Conservation (phyloP, 2,797 vertebrate species). For the Acrocephalus scirpaceus region DNA sequence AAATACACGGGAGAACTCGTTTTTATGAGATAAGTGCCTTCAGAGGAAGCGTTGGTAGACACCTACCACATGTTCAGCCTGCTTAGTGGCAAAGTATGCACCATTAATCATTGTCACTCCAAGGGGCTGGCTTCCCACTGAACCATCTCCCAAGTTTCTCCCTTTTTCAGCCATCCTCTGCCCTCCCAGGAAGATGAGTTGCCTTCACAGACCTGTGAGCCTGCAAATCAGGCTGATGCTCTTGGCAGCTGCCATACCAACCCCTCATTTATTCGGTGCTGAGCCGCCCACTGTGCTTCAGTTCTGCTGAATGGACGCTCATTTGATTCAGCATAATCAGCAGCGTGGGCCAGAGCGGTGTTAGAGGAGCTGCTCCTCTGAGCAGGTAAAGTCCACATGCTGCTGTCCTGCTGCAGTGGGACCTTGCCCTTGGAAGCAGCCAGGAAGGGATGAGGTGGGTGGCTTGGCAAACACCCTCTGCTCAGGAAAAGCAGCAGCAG, state of each 20-base stretch:
- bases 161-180: neutral
- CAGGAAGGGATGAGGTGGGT: neutral
- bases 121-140: neutral
- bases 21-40: constrained; percentile 51
- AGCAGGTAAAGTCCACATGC: neutral
- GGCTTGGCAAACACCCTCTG: neutral
- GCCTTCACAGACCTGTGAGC: neutral
- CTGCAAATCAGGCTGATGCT: neutral
- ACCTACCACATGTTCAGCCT: constrained; percentile 36
- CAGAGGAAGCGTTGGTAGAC: constrained; percentile 3
- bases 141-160: neutral
- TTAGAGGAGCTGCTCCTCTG: neutral
- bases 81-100: neutral
- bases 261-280: neutral
- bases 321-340: neutral
- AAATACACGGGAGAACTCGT: neutral
- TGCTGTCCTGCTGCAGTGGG: neutral
- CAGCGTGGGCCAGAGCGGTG: rapidly evolving
- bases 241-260: neutral
- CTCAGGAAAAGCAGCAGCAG: neutral
- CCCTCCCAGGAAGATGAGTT: neutral
- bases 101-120: constrained; percentile 42
- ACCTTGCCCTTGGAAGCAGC: neutral
- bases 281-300: neutral
- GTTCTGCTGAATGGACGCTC: neutral